phyloP scores from a whole-genome alignment of 92 coral and sea anemone species.

The Pocillopora meandrina region DNA sequence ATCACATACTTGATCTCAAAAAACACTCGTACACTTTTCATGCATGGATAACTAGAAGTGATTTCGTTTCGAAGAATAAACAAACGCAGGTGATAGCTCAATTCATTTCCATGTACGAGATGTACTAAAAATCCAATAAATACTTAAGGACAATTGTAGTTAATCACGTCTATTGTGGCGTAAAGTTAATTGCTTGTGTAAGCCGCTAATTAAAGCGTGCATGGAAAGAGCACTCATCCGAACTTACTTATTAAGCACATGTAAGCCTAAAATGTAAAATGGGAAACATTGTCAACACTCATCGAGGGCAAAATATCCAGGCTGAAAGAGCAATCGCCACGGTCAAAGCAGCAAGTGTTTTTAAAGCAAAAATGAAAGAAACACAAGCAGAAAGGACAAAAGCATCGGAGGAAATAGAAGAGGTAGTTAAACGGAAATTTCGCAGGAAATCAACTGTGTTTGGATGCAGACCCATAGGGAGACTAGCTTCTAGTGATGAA shows the following conservation, averaged over 20 bases:
- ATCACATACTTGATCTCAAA: too few relatives aligned
- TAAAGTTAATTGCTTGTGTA: not conserved
- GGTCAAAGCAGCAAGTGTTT: slow-evolving; percentile 21
- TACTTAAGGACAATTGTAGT: not conserved
- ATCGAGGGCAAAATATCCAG: not conserved
- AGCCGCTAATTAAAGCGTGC: slow-evolving; percentile 14
- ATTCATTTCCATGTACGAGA: not conserved
- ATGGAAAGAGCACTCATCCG: not conserved
- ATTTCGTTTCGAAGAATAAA: too few relatives aligned
- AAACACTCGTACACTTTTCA: too few relatives aligned
- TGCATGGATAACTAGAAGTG: too few relatives aligned
- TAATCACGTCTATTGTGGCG: slow-evolving; percentile 17
- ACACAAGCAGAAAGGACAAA: not conserved
- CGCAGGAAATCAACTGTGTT: not conserved
- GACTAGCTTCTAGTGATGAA: not conserved
- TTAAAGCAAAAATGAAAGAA: slow-evolving; percentile 1
- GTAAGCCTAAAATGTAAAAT: not conserved
- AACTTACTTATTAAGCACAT: not conserved
- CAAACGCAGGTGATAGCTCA: too few relatives aligned
- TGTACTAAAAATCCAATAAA: not conserved
- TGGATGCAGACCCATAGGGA: not conserved
- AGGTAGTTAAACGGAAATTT: slow-evolving; percentile 6
- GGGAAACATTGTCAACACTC: slow-evolving; percentile 14
- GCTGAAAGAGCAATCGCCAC: not conserved
- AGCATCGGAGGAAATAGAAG: slow-evolving; percentile 14